phyloP scores from a whole-genome alignment of 1,140 invertebrate species.

The Daktulosphaira vitifoliae region DNA sequence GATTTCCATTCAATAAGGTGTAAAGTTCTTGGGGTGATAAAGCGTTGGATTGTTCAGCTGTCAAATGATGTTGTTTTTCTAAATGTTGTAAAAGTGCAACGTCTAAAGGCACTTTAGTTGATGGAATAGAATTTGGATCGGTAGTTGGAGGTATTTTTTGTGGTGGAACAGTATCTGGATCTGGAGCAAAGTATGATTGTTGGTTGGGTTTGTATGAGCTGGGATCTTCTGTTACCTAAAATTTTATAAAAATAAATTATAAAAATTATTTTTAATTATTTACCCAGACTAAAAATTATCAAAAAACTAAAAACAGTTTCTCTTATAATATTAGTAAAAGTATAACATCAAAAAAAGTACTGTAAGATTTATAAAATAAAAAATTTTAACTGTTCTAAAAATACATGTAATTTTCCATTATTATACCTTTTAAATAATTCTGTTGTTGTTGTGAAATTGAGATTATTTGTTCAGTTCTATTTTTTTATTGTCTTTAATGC shows the following conservation, averaged over 20 bases:
- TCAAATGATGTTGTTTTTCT: background rate
- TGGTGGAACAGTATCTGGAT: constrained; percentile 45
- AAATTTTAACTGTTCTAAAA: too few relatives aligned
- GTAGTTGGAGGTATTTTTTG: constrained; percentile 43
- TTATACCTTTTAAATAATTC: too few relatives aligned
- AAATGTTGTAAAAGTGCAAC: constrained; percentile 37
- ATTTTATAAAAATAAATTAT: constrained; percentile 13
- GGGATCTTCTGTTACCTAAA: constrained; percentile 42
- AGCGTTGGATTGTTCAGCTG: constrained; percentile 36
- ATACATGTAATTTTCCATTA: too few relatives aligned
- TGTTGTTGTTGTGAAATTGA: too few relatives aligned
- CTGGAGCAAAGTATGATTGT: constrained; percentile 46
- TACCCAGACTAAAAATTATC: too few relatives aligned
- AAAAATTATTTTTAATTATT: too few relatives aligned
- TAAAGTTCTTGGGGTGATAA: constrained; percentile 50
- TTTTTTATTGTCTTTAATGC: too few relatives aligned
- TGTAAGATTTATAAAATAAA: too few relatives aligned
- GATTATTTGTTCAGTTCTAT: too few relatives aligned
- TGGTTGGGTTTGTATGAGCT: constrained; percentile 44
- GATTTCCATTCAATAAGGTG: constrained; percentile 47
- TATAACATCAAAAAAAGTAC: too few relatives aligned
- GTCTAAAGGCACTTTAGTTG: constrained; percentile 43
- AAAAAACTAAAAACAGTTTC: too few relatives aligned
- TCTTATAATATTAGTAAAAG: too few relatives aligned
- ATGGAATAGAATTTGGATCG: constrained; percentile 45